phyloP scores from a whole-genome alignment of 2,888 invertebrate species.

The Teinopalpus imperialis region DNA sequence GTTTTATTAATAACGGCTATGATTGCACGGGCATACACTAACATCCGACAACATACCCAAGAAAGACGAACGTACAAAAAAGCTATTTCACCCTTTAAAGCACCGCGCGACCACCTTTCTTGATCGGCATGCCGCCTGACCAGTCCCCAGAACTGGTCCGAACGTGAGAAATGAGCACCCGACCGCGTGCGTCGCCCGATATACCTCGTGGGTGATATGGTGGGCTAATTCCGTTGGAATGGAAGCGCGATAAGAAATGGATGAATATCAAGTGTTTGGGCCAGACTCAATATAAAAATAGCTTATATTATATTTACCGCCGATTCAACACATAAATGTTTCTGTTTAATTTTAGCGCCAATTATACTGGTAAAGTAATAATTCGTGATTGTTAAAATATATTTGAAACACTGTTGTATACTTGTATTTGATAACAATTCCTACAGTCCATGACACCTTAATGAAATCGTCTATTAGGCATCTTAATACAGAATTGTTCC shows the following conservation, averaged over 20 bases:
- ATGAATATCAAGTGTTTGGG: no score
- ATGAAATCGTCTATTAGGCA: no score
- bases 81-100: conserved; percentile 68
- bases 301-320: no score
- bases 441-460: no score
- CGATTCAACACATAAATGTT: no score
- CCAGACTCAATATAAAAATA: no score
- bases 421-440: no score
- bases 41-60: conserved; percentile 52
- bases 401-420: no score
- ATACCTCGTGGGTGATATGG: conserved; percentile 49
- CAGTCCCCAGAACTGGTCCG: conserved; percentile 62
- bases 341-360: no score
- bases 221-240: conserved; percentile 43
- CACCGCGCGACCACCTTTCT: conserved; percentile 68
- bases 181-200: conserved; percentile 51
- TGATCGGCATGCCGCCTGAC: conserved; percentile 68
- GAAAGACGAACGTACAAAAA: conserved; percentile 55
- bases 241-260: conserved; percentile 24
- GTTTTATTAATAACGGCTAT: conserved; percentile 43
- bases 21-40: conserved; percentile 46
- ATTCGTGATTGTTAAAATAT: no score
- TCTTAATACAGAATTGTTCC: no score
- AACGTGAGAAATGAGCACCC: conserved; percentile 71
- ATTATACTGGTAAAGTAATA: no score